Conservation (phyloP, 2,797 vertebrate species). For the Synaphobranchus kaupii region DNA sequence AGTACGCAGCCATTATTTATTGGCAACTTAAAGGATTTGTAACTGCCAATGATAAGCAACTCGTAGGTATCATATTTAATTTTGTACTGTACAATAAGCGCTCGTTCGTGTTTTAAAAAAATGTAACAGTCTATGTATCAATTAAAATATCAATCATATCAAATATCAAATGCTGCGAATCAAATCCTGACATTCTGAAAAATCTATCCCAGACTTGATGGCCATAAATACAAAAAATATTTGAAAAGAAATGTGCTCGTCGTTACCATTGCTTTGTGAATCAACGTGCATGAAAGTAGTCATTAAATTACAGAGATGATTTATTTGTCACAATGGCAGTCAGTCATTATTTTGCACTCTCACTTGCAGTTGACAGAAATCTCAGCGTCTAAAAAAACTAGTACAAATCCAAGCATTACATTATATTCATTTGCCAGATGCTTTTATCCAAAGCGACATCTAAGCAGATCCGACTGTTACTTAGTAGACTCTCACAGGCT, state of each 20-base stretch:
- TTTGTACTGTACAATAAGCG: neutral
- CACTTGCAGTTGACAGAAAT: neutral
- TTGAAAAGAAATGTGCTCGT: neutral
- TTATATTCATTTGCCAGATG: no score
- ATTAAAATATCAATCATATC: neutral
- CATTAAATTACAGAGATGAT: neutral
- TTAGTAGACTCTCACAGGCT: neutral
- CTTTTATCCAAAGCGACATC: neutral
- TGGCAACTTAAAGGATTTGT: neutral
- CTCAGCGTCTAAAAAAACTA: neutral
- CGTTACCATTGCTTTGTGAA: neutral
- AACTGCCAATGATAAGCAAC: neutral
- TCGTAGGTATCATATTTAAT: neutral
- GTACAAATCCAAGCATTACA: neutral
- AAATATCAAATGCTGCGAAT: neutral
- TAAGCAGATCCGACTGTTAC: neutral
- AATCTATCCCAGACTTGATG: neutral
- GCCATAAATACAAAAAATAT: neutral
- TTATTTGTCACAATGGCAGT: neutral
- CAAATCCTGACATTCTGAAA: neutral
- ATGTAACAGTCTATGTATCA: neutral
- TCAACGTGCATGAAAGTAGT: neutral
- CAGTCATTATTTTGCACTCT: neutral
- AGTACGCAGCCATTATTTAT: neutral
- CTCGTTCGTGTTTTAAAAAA: neutral